Conservation (phyloP, 2,888 invertebrate species). For the Geophilus truncorum region DNA sequence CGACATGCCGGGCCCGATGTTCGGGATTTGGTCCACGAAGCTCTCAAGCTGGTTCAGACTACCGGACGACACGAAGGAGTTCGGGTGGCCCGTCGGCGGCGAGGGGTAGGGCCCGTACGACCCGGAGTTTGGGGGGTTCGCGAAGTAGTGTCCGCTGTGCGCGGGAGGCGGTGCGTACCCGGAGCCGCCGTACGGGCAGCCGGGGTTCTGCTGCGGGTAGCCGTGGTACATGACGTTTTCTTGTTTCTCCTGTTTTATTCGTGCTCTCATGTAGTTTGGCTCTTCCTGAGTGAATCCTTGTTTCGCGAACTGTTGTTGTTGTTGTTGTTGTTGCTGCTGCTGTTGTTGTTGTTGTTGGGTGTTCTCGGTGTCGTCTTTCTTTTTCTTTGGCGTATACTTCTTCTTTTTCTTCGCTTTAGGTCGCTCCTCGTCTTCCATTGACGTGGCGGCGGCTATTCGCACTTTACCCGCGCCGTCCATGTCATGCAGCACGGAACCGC, state of each 20-base stretch:
- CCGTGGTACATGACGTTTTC: constrained; percentile 32
- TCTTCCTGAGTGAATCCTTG: background rate
- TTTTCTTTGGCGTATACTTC: constrained; percentile 31
- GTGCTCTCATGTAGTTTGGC: background rate
- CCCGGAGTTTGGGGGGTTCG: constrained; percentile 50
- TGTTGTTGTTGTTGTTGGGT: constrained; percentile 29
- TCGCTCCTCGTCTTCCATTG: background rate
- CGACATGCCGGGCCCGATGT: constrained; percentile 28
- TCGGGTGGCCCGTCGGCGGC: constrained; percentile 45
- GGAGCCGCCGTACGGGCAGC: constrained; percentile 35
- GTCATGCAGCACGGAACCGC: background rate
- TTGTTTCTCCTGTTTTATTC: constrained; percentile 33
- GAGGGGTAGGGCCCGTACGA: constrained; percentile 44
- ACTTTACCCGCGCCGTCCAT: constrained; percentile 7
- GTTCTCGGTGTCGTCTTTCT: constrained; percentile 18
- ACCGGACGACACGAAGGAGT: constrained; percentile 41
- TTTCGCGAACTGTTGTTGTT: background rate
- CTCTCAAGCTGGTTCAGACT: constrained; percentile 52
- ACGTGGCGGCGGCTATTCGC: background rate
- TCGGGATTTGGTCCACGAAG: constrained; percentile 33
- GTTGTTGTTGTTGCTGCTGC: constrained; percentile 10
- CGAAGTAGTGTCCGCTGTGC: constrained; percentile 29
- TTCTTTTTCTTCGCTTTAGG: constrained; percentile 32
- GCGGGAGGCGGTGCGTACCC: constrained; percentile 28
- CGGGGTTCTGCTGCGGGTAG: constrained; percentile 29